Evolutionary conservation across 2,797 vertebrate species (phyloP), one percentile per base, ranked within the genome.

Genomic region (Anniella stebbinsi): DNA sequence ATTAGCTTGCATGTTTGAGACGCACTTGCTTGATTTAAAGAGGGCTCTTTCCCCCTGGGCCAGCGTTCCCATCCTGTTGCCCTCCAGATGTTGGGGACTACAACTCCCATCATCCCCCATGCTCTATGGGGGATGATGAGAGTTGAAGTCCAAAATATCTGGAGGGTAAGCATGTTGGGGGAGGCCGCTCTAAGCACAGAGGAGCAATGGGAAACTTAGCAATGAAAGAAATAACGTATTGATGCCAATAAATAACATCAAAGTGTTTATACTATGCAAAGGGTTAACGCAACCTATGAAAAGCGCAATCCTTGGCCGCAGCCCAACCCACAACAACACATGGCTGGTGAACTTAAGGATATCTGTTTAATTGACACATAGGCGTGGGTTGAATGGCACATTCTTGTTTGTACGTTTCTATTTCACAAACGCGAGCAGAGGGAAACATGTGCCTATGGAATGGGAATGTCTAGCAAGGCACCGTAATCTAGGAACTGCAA

Each of bases 211-310:
- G n/a, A 76, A 28, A 6, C 1, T 3, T 9, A 18, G 36, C 30
- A 0, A 30, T 3, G 36, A 15, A n/a, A 30, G 21, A 75, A 54
- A 48, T 1, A 17, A n/a, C 18, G 23, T 70, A 70, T 36, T 48
- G 17, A 41, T 9, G 15, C 13, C 8, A n/a, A 23, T 33, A 45
- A 45, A 84, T 48, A 45, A 4, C 21, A 33, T 25, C 60, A 54
- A 69, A 57, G 87, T 48, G 60, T 45, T 75, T 70, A 0, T 0
- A 60, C 1, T 57, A 85, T 75, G 2, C 21, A 92, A 94, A 0
- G 87, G 90, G 92, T 95, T 94, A 95, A 94, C 76, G 0, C 25
- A 88, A 51, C 25, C 88, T 93, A 90, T 67, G 66, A 25, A 85
- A 81, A 93, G 82, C 21, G 12, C 90, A 93, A 81, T 48, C 75